A percentile compares a stretch with the other conserved stretches of the same genome.
These are phyloP conservation scores for Apogon hyalosoma DNA, from an alignment of 2,797 vertebrate genomes.

Conservation along the genomic window DNA sequence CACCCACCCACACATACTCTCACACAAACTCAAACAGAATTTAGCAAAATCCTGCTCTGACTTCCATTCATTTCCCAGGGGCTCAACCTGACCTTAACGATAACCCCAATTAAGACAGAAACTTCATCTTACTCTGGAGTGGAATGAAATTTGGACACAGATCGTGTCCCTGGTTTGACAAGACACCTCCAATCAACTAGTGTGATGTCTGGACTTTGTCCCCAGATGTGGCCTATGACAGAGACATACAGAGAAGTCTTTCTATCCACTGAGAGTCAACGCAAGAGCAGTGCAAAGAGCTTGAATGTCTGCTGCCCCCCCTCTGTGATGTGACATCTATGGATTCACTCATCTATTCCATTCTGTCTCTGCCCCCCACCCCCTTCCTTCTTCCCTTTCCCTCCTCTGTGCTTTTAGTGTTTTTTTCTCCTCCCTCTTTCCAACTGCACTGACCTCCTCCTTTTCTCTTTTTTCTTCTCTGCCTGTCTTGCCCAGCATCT, in stretches of 20 bases:
- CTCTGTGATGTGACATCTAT: neutral
- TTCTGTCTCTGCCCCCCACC: conserved; percentile 1
- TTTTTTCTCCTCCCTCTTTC: conserved; percentile 12
- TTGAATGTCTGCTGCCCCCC: no score
- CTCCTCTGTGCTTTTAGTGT: neutral
- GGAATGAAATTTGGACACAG: conserved; percentile 42
- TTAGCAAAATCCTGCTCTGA: conserved; percentile 37
- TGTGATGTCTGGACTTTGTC: conserved; percentile 35
- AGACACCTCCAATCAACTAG: conserved; percentile 22
- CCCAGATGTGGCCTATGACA: conserved; percentile 46
- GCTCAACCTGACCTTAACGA: conserved; percentile 49
- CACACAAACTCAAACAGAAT: conserved; percentile 16
- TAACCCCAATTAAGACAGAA: conserved; percentile 59
- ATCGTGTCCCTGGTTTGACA: conserved; percentile 37
- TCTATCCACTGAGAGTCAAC: no score
- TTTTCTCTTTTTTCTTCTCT: conserved; percentile 46
- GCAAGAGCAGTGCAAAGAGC: no score
- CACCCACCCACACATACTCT: neutral
- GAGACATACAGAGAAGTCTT: conserved; percentile 10
- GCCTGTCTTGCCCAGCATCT: conserved; percentile 65
- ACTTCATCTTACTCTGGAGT: conserved; percentile 27
- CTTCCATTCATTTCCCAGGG: conserved; percentile 32
- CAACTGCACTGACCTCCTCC: conserved; percentile 38
- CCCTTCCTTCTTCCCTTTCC: neutral
- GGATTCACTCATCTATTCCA: conserved; percentile 13